These are phyloP conservation scores for Sardinella longiceps DNA, from an alignment of 2,797 vertebrate genomes.

Conservation along the genomic window DNA sequence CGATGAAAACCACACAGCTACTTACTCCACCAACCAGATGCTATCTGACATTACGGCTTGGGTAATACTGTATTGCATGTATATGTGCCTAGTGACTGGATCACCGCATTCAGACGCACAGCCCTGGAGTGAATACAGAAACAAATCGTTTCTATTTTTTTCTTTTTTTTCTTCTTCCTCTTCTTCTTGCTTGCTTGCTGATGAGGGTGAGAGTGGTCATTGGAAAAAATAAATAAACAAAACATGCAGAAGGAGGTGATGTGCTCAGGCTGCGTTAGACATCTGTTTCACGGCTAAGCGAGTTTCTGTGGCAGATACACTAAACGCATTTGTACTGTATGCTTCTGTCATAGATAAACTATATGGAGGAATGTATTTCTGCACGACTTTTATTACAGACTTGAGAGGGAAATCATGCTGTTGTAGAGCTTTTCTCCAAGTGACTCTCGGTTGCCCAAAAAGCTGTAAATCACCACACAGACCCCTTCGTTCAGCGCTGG, in stretches of 20 bases:
- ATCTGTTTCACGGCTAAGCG: neutral
- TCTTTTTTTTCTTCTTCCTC: neutral
- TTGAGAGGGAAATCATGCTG: neutral
- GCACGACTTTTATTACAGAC: neutral
- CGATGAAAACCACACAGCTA: conserved; percentile 60
- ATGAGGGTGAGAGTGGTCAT: neutral
- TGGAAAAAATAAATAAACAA: neutral
- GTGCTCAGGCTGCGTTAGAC: neutral
- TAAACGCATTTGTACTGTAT: neutral
- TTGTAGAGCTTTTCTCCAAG: neutral
- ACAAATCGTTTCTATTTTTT: conserved; percentile 27
- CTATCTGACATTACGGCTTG: conserved; percentile 50
- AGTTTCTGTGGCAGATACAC: neutral
- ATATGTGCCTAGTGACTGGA: too few relatives aligned
- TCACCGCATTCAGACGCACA: too few relatives aligned
- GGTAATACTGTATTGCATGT: conserved; percentile 49
- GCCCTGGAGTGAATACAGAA: conserved; percentile 37
- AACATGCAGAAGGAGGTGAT: neutral
- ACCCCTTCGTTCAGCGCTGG: conserved; percentile 25
- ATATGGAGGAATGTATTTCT: neutral
- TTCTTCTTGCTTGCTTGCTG: too few relatives aligned
- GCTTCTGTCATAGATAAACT: neutral
- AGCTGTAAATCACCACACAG: conserved; percentile 46
- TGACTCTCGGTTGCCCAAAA: neutral
- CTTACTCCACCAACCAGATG: conserved; percentile 57